Conservation (phyloP, 2,113 vertebrate genomes). For the Sula dactylatra region DNA sequence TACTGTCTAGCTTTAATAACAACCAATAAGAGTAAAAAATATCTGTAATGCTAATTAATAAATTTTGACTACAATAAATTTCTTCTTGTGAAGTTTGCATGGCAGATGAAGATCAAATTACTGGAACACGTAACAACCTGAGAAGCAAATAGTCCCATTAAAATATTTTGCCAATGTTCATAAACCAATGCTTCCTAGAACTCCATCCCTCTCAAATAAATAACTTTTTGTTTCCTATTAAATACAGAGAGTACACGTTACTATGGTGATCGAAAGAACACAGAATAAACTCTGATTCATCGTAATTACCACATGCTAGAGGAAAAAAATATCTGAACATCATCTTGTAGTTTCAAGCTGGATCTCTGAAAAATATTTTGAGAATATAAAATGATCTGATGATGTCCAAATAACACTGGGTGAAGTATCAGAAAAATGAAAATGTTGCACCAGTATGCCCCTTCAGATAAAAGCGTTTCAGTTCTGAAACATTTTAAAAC, state of each 20-base stretch:
- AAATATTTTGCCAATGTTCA: constrained; percentile 12
- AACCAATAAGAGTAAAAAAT: neutral
- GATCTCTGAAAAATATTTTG: neutral
- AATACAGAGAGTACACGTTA: constrained; percentile 27
- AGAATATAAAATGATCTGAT: neutral
- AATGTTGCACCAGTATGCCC: neutral
- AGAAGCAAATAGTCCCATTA: constrained; percentile 9
- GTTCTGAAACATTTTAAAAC: neutral
- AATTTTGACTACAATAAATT: neutral
- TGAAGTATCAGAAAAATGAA: neutral
- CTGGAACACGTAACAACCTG: neutral
- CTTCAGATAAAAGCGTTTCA: neutral
- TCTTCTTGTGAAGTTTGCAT: neutral
- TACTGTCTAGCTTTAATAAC: neutral
- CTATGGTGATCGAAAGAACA: constrained; percentile 52
- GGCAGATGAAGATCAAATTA: neutral
- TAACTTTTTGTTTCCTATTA: constrained; percentile 58
- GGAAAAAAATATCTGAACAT: neutral
- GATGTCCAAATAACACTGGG: neutral
- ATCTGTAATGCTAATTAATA: neutral
- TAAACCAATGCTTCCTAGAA: neutral
- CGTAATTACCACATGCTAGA: constrained; percentile 32
- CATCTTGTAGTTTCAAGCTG: constrained; percentile 2
- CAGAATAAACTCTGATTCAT: constrained; percentile 45
- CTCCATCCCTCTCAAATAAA: constrained; percentile 20